phyloP scores from a whole-genome alignment of 2,888 invertebrate species.

The Molorchus minor region DNA sequence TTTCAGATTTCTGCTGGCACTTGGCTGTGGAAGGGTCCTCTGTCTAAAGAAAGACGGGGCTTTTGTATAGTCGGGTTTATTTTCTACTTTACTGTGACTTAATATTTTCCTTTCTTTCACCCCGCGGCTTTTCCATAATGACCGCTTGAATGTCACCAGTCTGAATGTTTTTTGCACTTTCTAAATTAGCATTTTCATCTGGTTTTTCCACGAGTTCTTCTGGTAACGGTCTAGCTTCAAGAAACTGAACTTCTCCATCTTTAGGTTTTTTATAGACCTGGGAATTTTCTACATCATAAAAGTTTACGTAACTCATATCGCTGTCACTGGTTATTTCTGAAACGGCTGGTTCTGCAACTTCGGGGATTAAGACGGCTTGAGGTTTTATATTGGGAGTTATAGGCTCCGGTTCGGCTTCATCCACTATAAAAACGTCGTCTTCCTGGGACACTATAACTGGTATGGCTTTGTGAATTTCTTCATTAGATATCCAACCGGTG shows the following conservation, averaged over 20 bases:
- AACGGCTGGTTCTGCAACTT: conserved; percentile 13
- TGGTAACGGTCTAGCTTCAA: conserved; percentile 24
- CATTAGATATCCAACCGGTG: too few species aligned
- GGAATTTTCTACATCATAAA: conserved; percentile 59
- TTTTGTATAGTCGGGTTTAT: conserved; percentile 11
- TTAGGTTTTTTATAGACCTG: conserved; percentile 47
- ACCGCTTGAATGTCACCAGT: conserved; percentile 4
- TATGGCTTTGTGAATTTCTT: conserved; percentile 36
- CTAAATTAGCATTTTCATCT: conserved; percentile 14
- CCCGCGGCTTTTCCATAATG: conserved; percentile 14
- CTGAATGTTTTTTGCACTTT: conserved; percentile 11
- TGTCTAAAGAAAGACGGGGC: not conserved
- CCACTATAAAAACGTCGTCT: not conserved
- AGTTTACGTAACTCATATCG: conserved; percentile 58
- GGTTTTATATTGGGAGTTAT: conserved; percentile 9
- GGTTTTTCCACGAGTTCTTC: conserved; percentile 23
- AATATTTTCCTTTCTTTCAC: conserved; percentile 15
- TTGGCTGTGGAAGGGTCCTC: not conserved
- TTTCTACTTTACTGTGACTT: conserved; percentile 9
- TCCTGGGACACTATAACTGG: conserved; percentile 31
- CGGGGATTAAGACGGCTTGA: conserved; percentile 1
- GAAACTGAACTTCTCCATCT: conserved; percentile 22
- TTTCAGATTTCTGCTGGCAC: conserved; percentile 18
- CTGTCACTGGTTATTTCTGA: conserved; percentile 56
- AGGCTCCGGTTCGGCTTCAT: not conserved